phyloP scores from a whole-genome alignment of 2,888 invertebrate species.

The Scrobipalpa atriplicella region DNA sequence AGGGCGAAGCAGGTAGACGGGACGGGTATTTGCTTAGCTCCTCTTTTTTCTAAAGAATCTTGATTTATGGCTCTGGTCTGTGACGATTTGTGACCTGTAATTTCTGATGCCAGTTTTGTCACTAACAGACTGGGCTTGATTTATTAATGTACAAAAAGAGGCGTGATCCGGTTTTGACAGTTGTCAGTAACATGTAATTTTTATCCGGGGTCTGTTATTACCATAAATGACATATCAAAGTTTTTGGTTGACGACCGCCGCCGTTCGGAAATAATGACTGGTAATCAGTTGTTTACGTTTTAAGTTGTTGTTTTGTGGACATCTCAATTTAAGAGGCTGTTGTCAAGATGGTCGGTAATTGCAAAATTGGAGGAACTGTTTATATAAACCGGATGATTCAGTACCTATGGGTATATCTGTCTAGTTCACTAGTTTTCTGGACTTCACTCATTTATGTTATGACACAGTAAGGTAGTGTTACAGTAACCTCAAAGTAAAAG shows the following conservation, averaged over 20 bases:
- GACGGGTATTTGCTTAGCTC: slow-evolving; percentile 77
- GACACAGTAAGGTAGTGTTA: too few species aligned
- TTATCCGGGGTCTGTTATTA: slow-evolving; percentile 45
- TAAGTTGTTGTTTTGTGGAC: slow-evolving; percentile 4
- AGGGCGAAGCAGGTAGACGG: slow-evolving; percentile 70
- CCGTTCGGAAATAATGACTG: slow-evolving; percentile 26
- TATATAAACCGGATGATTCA: too few species aligned
- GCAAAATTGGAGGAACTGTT: background rate
- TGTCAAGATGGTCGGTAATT: background rate
- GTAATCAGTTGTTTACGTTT: slow-evolving; percentile 20
- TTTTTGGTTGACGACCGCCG: slow-evolving; percentile 30
- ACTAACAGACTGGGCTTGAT: slow-evolving; percentile 70
- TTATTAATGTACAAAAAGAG: slow-evolving; percentile 70
- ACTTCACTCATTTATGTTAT: too few species aligned
- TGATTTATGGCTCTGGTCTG: slow-evolving; percentile 76
- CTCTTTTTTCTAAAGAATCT: slow-evolving; percentile 76
- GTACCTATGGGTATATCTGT: too few species aligned
- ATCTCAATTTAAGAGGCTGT: slow-evolving; percentile 9
- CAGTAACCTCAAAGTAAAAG: too few species aligned
- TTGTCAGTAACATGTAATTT: slow-evolving; percentile 67
- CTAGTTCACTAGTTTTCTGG: too few species aligned
- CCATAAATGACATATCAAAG: slow-evolving; percentile 39
- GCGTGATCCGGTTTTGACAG: slow-evolving; percentile 71
- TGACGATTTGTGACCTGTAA: slow-evolving; percentile 82
- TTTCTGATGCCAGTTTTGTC: slow-evolving; percentile 79